Evolutionary conservation across 2,113 vertebrate species (phyloP).

Genomic region (Propithecus coquereli): DNA sequence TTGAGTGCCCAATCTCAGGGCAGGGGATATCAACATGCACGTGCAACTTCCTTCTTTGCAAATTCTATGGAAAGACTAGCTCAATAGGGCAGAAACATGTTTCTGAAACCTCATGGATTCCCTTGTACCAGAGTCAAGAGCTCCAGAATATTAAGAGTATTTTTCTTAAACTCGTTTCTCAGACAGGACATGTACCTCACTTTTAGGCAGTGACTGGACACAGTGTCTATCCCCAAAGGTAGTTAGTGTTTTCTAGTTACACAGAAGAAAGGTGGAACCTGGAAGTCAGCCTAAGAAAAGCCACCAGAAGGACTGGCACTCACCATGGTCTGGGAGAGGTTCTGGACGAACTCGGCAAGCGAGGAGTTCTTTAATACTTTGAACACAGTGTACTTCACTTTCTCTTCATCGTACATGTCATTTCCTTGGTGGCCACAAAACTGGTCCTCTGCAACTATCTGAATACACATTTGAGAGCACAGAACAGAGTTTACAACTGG

Average conservation of each 20-base stretch:
- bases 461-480: slow-evolving; percentile 29
- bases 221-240: not conserved
- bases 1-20: not conserved
- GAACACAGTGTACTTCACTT: slow-evolving; percentile 99
- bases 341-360: slow-evolving; percentile 97
- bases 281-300: too few relatives aligned
- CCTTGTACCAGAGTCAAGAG: not conserved
- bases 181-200: not conserved
- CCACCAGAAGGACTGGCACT: slow-evolving; percentile 53
- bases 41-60: not conserved
- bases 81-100: not conserved
- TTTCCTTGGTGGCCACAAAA: slow-evolving; percentile 99
- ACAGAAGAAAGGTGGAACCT: not conserved
- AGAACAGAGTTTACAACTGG: not conserved
- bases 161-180: not conserved
- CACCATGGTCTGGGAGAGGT: slow-evolving; percentile 99
- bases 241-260: not conserved
- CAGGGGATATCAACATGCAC: not conserved
- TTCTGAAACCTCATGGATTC: not conserved
- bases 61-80: not conserved
- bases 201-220: not conserved
- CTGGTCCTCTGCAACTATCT: slow-evolving; percentile 99
- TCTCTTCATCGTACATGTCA: slow-evolving; percentile 99
- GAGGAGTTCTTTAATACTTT: slow-evolving; percentile 99
- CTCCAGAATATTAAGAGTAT: not conserved